Percentiles rank a stretch among this genome's conserved stretches.
Evolutionary conservation across 2,888 invertebrate genomes (phyloP).

Genomic region (Spilarctia lutea): DNA sequence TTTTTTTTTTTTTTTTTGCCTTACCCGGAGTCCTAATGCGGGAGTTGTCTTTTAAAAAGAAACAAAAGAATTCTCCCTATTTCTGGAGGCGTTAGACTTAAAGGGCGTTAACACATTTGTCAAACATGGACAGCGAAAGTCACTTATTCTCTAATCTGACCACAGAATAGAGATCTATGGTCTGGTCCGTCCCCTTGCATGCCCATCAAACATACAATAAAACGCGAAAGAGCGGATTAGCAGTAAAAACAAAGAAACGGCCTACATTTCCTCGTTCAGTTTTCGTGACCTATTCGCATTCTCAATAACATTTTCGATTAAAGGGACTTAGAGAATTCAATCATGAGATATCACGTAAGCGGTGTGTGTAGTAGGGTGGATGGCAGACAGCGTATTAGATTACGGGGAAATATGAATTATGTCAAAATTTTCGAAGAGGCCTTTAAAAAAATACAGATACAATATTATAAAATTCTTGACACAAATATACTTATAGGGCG

Average conservation of each 20-base stretch:
- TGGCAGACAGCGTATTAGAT: background rate
- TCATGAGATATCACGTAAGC: slow-evolving; percentile 1
- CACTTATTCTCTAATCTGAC: too few species aligned
- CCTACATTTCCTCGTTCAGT: background rate
- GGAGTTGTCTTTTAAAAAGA: too few species aligned
- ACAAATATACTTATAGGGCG: background rate
- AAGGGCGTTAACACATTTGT: too few species aligned
- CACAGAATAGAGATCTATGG: too few species aligned
- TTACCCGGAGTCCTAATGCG: too few species aligned
- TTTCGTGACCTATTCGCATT: background rate
- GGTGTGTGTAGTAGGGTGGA: background rate
- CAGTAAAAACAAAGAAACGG: background rate
- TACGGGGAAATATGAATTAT: background rate
- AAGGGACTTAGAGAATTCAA: background rate
- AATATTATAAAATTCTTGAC: background rate
- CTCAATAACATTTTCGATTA: background rate
- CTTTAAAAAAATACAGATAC: background rate
- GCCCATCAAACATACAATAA: background rate
- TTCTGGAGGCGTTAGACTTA: too few species aligned
- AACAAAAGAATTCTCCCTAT: too few species aligned
- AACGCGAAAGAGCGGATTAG: background rate
- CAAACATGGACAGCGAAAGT: too few species aligned
- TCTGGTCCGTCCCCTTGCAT: too few species aligned
- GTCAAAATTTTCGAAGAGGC: background rate
- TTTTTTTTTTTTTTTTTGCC: too few species aligned